phyloP scores from a whole-genome alignment of 2,888 invertebrate genomes.

The Incurvaria masculella region DNA sequence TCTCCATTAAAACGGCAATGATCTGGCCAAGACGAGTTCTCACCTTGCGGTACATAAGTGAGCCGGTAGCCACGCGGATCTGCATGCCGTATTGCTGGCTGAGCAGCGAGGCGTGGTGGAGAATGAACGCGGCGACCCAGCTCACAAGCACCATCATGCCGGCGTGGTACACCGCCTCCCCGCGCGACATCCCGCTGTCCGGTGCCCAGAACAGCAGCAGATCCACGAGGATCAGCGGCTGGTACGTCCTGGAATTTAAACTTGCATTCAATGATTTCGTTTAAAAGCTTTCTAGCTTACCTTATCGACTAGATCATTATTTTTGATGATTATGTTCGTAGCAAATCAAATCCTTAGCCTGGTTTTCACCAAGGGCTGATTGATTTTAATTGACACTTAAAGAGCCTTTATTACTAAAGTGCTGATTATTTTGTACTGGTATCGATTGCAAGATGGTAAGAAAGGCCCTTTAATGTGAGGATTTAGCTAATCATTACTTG shows the following conservation, averaged over 20 bases:
- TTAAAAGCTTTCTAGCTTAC: neutral
- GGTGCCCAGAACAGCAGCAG: constrained; percentile 50
- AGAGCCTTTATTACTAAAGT: no score
- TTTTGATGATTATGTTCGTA: neutral
- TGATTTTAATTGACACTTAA: no score
- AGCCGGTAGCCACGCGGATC: constrained; percentile 67
- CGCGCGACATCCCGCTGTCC: constrained; percentile 33
- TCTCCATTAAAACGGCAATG: no score
- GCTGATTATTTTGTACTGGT: no score
- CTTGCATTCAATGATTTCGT: neutral
- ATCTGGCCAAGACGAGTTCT: constrained; percentile 9
- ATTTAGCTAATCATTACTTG: no score
- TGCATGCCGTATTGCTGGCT: constrained; percentile 68
- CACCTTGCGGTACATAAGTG: constrained; percentile 76
- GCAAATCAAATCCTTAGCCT: neutral
- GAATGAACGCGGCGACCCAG: constrained; percentile 53
- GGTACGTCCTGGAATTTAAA: constrained; percentile 44
- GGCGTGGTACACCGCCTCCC: constrained; percentile 57
- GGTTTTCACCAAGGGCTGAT: no score
- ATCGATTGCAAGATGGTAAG: no score
- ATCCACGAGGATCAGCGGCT: constrained; percentile 62
- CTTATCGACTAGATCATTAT: neutral
- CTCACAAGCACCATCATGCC: constrained; percentile 40
- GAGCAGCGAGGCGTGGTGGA: constrained; percentile 70
- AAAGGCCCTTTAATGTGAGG: no score